Percentiles rank a stretch among this genome's conserved stretches.
phyloP scores from a whole-genome alignment of 2,797 vertebrate species.

The Aeoliscus strigatus region DNA sequence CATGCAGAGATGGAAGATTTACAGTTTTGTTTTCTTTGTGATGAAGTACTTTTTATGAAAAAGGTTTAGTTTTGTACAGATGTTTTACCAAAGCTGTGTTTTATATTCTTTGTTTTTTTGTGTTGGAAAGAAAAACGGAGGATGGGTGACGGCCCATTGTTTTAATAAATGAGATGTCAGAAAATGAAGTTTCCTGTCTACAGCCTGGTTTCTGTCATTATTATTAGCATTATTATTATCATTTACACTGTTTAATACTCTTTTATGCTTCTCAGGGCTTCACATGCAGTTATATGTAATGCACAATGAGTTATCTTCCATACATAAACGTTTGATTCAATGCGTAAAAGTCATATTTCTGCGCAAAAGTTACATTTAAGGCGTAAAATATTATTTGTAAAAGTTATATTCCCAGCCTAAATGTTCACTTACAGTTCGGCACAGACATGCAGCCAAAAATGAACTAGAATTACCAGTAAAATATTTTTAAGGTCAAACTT shows the following conservation, averaged over 20 bases:
- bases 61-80: conserved; percentile 90
- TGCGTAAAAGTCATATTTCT: too few species aligned
- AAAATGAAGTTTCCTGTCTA: conserved; percentile 31
- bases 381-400: conserved; percentile 1
- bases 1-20: conserved; percentile 62
- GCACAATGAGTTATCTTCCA: too few species aligned
- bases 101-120: conserved; percentile 74
- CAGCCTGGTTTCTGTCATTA: conserved; percentile 12
- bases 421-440: not conserved
- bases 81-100: conserved; percentile 90
- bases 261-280: too few species aligned
- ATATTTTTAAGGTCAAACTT: conserved; percentile 5
- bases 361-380: too few species aligned
- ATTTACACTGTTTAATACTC: not conserved
- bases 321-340: too few species aligned
- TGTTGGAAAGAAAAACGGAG: conserved; percentile 65
- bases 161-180: conserved; percentile 67
- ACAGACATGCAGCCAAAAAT: not conserved
- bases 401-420: too few species aligned
- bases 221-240: conserved; percentile 11
- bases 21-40: conserved; percentile 70
- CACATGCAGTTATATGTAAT: too few species aligned
- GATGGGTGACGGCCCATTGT: conserved; percentile 52
- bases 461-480: not conserved
- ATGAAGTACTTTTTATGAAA: conserved; percentile 81